A percentile compares a stretch with the other conserved stretches of the same genome.
These are phyloP conservation scores for Scaptodrosophila lebanonensis DNA, from an alignment of 1,140 invertebrate species.

Conservation along the genomic window DNA sequence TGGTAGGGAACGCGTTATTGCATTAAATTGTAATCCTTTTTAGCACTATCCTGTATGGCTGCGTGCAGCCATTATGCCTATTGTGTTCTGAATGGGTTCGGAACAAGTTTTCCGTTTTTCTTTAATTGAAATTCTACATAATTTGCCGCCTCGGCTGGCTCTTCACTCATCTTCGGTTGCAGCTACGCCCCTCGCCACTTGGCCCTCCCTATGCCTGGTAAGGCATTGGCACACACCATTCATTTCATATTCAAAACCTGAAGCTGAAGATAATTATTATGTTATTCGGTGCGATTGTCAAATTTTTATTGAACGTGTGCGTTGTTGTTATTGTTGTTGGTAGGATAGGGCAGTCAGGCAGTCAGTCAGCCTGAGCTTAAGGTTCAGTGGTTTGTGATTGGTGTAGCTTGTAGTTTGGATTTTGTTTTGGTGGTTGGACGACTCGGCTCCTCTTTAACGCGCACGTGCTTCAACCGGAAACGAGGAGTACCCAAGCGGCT, in stretches of 20 bases:
- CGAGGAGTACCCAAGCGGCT: slow-evolving; percentile 67
- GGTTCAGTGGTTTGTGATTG: slow-evolving; percentile 51
- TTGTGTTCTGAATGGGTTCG: slow-evolving; percentile 26
- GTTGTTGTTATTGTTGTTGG: slow-evolving; percentile 50
- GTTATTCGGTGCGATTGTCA: slow-evolving; percentile 42
- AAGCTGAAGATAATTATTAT: slow-evolving; percentile 60
- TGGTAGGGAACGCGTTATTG: slow-evolving; percentile 62
- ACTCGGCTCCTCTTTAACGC: slow-evolving; percentile 54
- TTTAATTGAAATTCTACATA: slow-evolving; percentile 68
- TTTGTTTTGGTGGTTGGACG: slow-evolving; percentile 33
- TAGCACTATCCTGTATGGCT: no score
- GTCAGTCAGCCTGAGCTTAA: neutral
- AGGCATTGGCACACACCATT: slow-evolving; percentile 69
- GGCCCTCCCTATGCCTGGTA: no score
- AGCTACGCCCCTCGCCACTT: no score
- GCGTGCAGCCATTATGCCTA: no score
- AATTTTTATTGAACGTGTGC: slow-evolving; percentile 63
- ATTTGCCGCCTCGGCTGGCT: slow-evolving; percentile 21
- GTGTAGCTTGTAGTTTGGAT: slow-evolving; percentile 34
- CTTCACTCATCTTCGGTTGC: no score
- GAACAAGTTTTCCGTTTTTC: slow-evolving; percentile 48
- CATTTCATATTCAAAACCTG: slow-evolving; percentile 28
- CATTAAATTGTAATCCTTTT: slow-evolving; percentile 65
- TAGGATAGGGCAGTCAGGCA: slow-evolving; percentile 7
- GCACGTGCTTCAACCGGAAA: slow-evolving; percentile 76